These are phyloP conservation scores for Acanthopagrus latus DNA, from an alignment of 2,797 vertebrate genomes.

Conservation along the genomic window DNA sequence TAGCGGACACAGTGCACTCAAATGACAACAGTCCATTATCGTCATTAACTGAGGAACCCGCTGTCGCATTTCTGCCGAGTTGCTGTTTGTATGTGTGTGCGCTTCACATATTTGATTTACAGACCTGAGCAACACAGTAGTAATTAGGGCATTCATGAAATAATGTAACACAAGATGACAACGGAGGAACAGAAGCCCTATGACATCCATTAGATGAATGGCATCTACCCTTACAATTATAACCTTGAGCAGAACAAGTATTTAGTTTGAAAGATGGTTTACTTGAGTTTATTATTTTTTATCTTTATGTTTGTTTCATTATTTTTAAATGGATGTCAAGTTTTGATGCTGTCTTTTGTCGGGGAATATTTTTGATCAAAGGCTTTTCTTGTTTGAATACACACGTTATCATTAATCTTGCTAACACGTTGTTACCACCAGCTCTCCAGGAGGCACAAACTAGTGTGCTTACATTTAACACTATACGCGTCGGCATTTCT, in stretches of 20 bases:
- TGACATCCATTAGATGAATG: constrained; percentile 8
- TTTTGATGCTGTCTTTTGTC: background rate
- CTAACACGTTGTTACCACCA: too few relatives aligned
- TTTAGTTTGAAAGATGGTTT: background rate
- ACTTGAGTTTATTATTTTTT: background rate
- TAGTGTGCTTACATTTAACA: too few relatives aligned
- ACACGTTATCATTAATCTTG: too few relatives aligned
- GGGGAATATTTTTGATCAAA: background rate
- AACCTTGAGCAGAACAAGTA: background rate
- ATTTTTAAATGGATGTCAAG: background rate
- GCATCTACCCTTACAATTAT: background rate
- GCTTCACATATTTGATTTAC: constrained; percentile 30
- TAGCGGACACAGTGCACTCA: constrained; percentile 33
- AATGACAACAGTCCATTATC: constrained; percentile 35
- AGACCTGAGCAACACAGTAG: constrained; percentile 6
- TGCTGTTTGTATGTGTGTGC: constrained; percentile 27
- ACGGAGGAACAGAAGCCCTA: background rate
- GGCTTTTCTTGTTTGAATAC: background rate
- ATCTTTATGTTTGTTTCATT: background rate
- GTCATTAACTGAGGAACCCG: constrained; percentile 23
- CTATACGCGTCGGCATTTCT: too few relatives aligned
- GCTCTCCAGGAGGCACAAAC: too few relatives aligned
- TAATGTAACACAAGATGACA: constrained; percentile 41
- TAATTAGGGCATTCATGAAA: constrained; percentile 35
- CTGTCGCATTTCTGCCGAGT: background rate